A percentile compares a stretch with the other conserved stretches of the same genome.
These are phyloP conservation scores for Malaclemys terrapin DNA, from an alignment of 2,113 vertebrate genomes.

Conservation along the genomic window DNA sequence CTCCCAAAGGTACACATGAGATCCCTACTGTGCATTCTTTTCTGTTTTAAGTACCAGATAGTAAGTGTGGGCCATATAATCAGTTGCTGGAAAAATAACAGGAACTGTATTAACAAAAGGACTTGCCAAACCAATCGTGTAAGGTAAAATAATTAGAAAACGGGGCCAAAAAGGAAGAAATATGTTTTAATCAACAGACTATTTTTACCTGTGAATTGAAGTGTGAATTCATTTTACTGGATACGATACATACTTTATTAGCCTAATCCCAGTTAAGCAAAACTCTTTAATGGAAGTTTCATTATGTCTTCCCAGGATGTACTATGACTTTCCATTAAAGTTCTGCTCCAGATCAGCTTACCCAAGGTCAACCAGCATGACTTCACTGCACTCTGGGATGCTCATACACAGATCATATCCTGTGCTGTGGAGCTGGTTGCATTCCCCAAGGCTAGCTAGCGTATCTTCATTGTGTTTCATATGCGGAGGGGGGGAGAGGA, in stretches of 20 bases:
- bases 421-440: background rate
- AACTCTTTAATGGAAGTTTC: constrained; percentile 65
- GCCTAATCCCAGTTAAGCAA: constrained; percentile 58
- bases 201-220: constrained; percentile 79
- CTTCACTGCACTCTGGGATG: background rate
- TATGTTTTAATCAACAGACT: constrained; percentile 78
- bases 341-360: constrained; percentile 27
- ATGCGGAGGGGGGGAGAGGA: background rate
- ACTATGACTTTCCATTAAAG: constrained; percentile 51
- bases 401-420: background rate
- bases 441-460: background rate
- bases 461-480: background rate
- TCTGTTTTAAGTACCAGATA: constrained; percentile 53
- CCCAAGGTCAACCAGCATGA: background rate
- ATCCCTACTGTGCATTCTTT: constrained; percentile 56
- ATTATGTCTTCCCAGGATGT: constrained; percentile 47
- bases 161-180: constrained; percentile 68
- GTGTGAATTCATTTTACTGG: constrained; percentile 67
- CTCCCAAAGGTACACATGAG: constrained; percentile 34
- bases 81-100: constrained; percentile 64
- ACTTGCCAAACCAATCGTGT: constrained; percentile 64
- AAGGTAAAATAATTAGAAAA: constrained; percentile 66
- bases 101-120: constrained; percentile 71
- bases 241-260: constrained; percentile 29
- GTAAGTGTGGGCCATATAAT: constrained; percentile 13